A percentile compares a stretch with the other conserved stretches of the same genome.
phyloP scores from a whole-genome alignment of 2,113 vertebrate species.

The Neofelis nebulosa region DNA sequence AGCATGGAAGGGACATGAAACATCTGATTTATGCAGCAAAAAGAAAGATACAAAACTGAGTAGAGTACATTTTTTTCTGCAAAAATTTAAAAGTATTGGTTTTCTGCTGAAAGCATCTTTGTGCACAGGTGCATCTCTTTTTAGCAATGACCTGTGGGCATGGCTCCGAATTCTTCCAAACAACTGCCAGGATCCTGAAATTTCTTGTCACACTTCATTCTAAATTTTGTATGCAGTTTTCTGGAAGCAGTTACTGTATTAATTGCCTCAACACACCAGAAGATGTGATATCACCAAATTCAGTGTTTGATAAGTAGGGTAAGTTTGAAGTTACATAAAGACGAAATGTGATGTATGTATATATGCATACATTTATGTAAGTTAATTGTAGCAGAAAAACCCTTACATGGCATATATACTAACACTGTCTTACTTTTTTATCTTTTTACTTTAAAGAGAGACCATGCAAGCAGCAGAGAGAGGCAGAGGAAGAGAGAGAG shows the following conservation, averaged over 20 bases:
- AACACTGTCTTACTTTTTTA: not conserved
- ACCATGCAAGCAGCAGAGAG: no score
- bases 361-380: not conserved
- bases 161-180: not conserved
- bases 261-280: not conserved
- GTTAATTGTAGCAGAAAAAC: not conserved
- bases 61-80: not conserved
- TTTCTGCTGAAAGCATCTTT: constrained; percentile 18
- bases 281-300: not conserved
- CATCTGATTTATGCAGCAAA: not conserved
- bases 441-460: no score
- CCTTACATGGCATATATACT: not conserved
- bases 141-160: not conserved
- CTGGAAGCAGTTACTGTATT: not conserved
- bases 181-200: not conserved
- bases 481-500: no score
- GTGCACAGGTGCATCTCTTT: not conserved
- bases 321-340: not conserved
- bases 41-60: not conserved
- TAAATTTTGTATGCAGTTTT: not conserved
- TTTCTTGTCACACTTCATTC: not conserved
- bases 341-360: not conserved
- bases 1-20: not conserved
- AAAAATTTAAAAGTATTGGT: not conserved
- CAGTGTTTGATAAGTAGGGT: constrained; percentile 8